A percentile compares a stretch with the other conserved stretches of the same genome.
Evolutionary conservation across 2,113 vertebrate genomes (phyloP).

Genomic region (Octodon degus): DNA sequence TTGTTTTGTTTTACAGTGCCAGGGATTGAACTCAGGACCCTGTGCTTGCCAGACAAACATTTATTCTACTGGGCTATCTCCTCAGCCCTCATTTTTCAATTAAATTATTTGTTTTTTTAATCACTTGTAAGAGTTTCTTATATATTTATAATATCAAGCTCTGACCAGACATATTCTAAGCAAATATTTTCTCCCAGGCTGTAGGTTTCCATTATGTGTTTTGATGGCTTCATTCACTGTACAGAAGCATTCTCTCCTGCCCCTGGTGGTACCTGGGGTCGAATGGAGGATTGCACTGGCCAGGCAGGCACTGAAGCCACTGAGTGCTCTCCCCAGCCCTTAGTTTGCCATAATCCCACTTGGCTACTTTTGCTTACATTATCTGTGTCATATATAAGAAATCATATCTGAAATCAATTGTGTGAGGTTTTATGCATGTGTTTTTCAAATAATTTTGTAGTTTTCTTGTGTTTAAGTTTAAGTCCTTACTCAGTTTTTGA

Average conservation of each 20-base stretch:
- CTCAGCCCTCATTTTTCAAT: background rate
- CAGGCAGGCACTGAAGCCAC: too few relatives aligned
- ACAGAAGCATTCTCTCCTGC: background rate
- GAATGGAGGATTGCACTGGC: too few relatives aligned
- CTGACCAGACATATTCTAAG: background rate
- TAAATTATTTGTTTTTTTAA: background rate
- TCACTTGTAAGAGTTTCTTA: background rate
- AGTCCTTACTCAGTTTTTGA: background rate
- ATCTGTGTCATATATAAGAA: background rate
- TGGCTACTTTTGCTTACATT: background rate
- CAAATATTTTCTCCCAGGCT: background rate
- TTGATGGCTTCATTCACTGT: background rate
- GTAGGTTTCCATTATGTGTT: background rate
- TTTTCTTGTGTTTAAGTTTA: background rate
- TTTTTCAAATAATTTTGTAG: background rate
- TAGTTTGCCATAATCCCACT: background rate
- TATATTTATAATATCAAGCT: background rate
- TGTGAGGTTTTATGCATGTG: background rate
- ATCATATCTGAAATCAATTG: background rate
- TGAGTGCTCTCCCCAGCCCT: background rate
- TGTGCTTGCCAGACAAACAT: too few relatives aligned
- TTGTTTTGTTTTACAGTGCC: too few relatives aligned
- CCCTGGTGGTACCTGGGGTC: too few relatives aligned
- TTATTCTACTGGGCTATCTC: too few relatives aligned
- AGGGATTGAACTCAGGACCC: too few relatives aligned